Base-by-base conservation (phyloP, 2,113 vertebrate genomes). In the Megaceryle torquata region DNA sequence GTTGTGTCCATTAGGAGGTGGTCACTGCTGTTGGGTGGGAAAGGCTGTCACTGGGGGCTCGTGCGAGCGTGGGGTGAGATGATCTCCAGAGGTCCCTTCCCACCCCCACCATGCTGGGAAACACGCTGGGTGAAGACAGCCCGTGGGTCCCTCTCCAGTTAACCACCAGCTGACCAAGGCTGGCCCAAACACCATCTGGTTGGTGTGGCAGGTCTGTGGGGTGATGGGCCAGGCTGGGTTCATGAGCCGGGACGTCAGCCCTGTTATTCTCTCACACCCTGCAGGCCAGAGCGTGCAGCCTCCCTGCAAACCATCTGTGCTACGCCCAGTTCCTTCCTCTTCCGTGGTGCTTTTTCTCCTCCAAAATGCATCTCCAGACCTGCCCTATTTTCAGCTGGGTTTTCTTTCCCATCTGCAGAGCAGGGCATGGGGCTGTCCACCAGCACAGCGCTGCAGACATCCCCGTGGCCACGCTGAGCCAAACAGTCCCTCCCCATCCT, bases 161-260 rank as follows among this genome's bases (percentile, higher is more conserved):
- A 37, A 24, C 29, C 39, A 17, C 29, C 28, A 15, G 67, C 28
- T 65, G 44, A 9, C 33, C 1, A 5, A 41, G 29, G 29, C 41
- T 13, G 24, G 25, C 19, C 17, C 37, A 26, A 11, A 1, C 69
- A 5, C 15, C 1, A 1, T 1, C 24, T 10, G 19, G 17, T 6
- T 24, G 18, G 6, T 2, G 46, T 4, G 57, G 19, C 5, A 20
- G 71, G 9, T 41, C 71, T 74, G n/a, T n/a, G 5, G 5, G 26
- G 35, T 6, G 74, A 48, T 1, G 18, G 19, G 0, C 63, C 31
- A 18, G 31, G 61, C 21, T 15, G 3, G 20, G 15, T 14, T 39
- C 86, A 61, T 6, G 6, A 56, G 61, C 17, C 54, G 2, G 46
- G 26, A 35, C 48, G 13, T n/a, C 72, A 71, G 46, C 78, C 26